Evolutionary conservation across 2,797 vertebrate species (phyloP).

Genomic region (Varecia variegata): DNA sequence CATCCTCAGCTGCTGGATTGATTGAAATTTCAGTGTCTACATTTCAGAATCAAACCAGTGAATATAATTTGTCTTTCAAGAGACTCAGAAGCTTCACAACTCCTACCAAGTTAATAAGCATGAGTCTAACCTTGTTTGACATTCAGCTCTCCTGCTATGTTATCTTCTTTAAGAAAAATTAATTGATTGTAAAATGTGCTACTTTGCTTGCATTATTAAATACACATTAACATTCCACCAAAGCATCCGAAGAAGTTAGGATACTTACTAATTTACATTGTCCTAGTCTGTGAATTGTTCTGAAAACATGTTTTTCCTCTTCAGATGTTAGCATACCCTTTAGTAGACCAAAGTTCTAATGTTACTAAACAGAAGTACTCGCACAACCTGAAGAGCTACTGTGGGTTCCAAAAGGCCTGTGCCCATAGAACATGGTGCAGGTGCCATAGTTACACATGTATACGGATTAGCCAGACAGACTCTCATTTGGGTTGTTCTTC

Average conservation of each 20-base stretch:
- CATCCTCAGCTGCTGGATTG: neutral
- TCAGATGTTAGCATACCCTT: neutral
- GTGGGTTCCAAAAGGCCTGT: neutral
- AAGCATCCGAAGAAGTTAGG: neutral
- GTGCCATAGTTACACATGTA: neutral
- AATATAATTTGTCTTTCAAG: slow-evolving; percentile 48
- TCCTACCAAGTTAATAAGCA: slow-evolving; percentile 1
- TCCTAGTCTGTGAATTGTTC: slow-evolving; percentile 18
- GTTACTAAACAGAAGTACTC: neutral
- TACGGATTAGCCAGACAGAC: neutral
- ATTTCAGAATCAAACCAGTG: slow-evolving; percentile 36
- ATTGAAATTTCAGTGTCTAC: slow-evolving; percentile 45
- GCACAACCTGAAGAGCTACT: neutral
- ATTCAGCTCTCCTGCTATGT: neutral
- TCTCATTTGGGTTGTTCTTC: neutral
- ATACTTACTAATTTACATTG: neutral
- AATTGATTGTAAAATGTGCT: neutral
- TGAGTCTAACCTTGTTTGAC: neutral
- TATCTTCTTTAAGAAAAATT: slow-evolving; percentile 41
- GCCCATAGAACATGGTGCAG: neutral
- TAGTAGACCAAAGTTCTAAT: neutral
- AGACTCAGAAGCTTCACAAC: slow-evolving; percentile 22
- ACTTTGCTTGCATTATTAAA: slow-evolving; percentile 40
- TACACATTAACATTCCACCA: slow-evolving; percentile 56
- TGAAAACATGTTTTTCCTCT: neutral